Base-by-base conservation (phyloP, 2,113 vertebrate genomes). In the Neomonachus schauinslandi region DNA sequence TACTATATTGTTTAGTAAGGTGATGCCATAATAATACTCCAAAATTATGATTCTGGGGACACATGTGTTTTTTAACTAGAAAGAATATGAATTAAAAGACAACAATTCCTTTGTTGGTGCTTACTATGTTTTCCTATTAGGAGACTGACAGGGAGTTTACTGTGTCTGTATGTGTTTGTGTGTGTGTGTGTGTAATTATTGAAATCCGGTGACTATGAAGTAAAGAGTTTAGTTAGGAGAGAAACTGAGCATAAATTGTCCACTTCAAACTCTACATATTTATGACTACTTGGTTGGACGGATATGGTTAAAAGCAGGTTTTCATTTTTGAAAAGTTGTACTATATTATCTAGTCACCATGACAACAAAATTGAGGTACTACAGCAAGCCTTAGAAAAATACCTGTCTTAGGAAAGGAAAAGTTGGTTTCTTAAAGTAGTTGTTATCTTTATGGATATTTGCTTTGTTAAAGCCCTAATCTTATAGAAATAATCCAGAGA, bases 271-370 rank as follows among this genome's bases (percentile, higher is more conserved):
- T 94, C 71, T 89, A 61, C 15, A 39, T 90, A 39, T 90, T 94
- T 83, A 81, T 36, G 74, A 95, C 18, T 49, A 53, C 42, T 2
- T 93, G 16, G 36, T 59, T 97, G 46, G 24, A 88, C 16, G 16
- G 94, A 82, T 69, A 74, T 80, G 72, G 79, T 86, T 96, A 84
- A 95, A 91, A 88, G 61, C 89, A 69, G 57, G 89, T 89, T 97
- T 96, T 87, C 86, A 72, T 97, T 95, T 97, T 92, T 89, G 94
- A 89, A 84, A 98, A 98, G 93, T 98, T 98, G 72, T 63, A 57
- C 96, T 84, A 92, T 89, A 59, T 97, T 83, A 95, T 89, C 93
- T 93, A 82, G 86, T 97, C 71, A 87, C 97, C 83, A 95, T 97
- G 97, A 96, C 97, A 95, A 97, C 95, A 77, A 91, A 93, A 95